Base-by-base conservation (phyloP, 35 echinoderm and acorn worm species). In the Eucidaris tribuloides region DNA sequence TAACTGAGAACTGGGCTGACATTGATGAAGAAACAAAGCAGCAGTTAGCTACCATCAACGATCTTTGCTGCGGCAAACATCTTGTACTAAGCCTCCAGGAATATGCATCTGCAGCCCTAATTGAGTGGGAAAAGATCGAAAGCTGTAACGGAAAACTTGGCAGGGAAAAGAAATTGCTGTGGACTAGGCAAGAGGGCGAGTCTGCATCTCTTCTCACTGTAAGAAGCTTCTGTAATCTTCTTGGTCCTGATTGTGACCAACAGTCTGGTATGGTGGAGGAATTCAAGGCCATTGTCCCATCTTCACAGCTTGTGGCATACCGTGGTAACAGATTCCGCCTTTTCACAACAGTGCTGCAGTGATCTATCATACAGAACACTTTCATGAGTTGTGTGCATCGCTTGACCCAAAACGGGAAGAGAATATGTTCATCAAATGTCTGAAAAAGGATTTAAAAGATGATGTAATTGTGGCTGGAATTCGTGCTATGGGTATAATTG, bases 61-160 rank as follows among this genome's bases (percentile, higher is more conserved):
- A 93, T 65, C 71, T 93, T 5, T 93, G 83, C 70, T 87, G 90
- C 44, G 83, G 89, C 5, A 92, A 86, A 37, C 89, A 92, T 45
- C 6, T 92, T 1, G 62, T 92, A 3, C 82, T 87, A 49, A 92
- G 87, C 81, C 52, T 87, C 17, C 84, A 93, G 37, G 84, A 93
- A 31, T 93, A 93, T 93, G 91, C 91, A 46, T 65, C 78, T 31
- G 85, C 91, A 66, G 91, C 80, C 20, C 52, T 93, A 18, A 38
- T 3, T 9, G 85, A 88, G 45, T 93, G 91, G 91, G 91, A 93
- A 44, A 15, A 44, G 6, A 85, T 93, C 39, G 80, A 93, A 33
- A 52, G 70, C 25, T 45, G 20, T 48, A 59, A 52, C 3, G 66
- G 65, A 13, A 87, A 82, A 33, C 3, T 64, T 71, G 64, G 63